Base-by-base conservation (phyloP, 2,113 vertebrate genomes). In the Protomyctophum bolini region DNA sequence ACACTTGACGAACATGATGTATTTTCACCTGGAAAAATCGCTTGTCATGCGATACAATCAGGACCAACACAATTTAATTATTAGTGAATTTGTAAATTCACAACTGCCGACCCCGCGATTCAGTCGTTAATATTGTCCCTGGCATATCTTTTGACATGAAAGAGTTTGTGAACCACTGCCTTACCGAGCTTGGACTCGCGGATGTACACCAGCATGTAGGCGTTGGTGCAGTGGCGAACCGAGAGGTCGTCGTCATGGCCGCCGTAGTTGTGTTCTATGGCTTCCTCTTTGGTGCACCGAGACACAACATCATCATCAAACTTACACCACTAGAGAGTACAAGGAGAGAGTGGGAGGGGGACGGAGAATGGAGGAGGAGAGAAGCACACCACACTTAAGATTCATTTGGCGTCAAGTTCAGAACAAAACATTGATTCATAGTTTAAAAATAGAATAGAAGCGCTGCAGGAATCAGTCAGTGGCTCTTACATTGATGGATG, bases 131-230 rank as follows among this genome's bases (percentile, higher is more conserved):
- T 21, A 21, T 21, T 21, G 21, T 21, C 21, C 21, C 1, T 21
- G 21, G 21, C 21, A 21, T 21, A 21, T 21, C 21, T 21, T 21
- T 21, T 21, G 21, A 21, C 21, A 21, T 21, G 21, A 21, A 21
- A 21, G 2, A 21, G 21, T 21, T 21, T 21, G 21, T 1, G 21
- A 21, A 21, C 2, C 21, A 21, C 21, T 21, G 51, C 95, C 98
- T 84, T 90, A 99, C 97, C 96, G 78, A 99, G 94, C 87, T 96
- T 97, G 54, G 97, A 98, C 83, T 99, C 97, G 70, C 97, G 94
- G 90, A 99, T 98, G 86, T 99, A 99, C 48, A 99, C 98, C 92
- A 99, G 86, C 98, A 99, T 99, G 90, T 99, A 99, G 0, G 98
- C 97, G 0, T 99, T 99, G 0, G 98, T 99, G 91, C 97, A 99